Evolutionary conservation across 2,113 vertebrate species (phyloP).

Genomic region (Okapia johnstoni): DNA sequence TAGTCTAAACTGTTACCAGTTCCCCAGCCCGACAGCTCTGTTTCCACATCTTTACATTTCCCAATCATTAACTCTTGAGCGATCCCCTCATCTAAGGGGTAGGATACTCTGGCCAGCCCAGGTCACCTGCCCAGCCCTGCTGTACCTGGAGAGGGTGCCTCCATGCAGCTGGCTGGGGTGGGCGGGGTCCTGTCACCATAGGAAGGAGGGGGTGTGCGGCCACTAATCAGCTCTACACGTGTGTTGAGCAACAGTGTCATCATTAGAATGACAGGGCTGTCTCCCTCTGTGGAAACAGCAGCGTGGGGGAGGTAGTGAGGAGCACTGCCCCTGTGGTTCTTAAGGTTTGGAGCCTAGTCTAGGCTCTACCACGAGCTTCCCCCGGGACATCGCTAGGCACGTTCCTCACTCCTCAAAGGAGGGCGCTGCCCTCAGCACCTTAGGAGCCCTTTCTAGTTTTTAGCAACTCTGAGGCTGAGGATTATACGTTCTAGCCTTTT

Average conservation of each 20-base stretch:
- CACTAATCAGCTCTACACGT: background rate
- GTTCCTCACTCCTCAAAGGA: background rate
- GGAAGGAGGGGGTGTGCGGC: background rate
- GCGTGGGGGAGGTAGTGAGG: background rate
- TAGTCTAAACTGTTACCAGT: background rate
- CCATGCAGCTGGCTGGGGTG: background rate
- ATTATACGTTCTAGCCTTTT: background rate
- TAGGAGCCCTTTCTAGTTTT: background rate
- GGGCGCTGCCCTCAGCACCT: background rate
- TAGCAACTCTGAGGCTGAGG: background rate
- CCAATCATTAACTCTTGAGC: background rate
- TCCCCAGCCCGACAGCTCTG: background rate
- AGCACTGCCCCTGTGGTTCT: background rate
- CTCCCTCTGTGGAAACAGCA: background rate
- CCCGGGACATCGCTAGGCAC: background rate
- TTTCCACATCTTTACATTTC: background rate
- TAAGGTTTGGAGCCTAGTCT: background rate
- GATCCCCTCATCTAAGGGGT: background rate
- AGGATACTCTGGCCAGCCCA: background rate
- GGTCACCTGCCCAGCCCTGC: background rate
- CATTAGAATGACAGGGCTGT: background rate
- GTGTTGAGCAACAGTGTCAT: background rate
- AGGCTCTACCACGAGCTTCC: background rate
- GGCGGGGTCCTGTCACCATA: background rate
- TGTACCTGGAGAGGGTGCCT: background rate